Percentiles rank a stretch among this genome's conserved stretches.
Conservation (phyloP, 2,113 vertebrate genomes). For the Candoia aspera region DNA sequence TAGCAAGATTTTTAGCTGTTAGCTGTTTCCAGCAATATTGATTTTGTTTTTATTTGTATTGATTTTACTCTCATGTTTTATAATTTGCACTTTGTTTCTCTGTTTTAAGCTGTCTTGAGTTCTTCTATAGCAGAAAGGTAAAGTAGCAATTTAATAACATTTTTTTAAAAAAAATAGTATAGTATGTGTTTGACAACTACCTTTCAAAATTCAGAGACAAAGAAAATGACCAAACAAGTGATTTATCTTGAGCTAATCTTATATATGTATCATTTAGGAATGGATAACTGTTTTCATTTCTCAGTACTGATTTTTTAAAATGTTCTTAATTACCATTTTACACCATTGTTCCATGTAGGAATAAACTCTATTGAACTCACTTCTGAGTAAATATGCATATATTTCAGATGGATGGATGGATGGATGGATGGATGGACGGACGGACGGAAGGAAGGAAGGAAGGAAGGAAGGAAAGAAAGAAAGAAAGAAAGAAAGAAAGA, state of each 20-base stretch:
- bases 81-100: no score
- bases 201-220: background rate
- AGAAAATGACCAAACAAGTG: background rate
- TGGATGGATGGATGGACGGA: background rate
- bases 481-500: background rate
- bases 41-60: no score
- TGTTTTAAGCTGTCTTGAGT: no score
- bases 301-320: background rate
- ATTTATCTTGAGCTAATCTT: background rate
- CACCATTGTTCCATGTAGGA: background rate
- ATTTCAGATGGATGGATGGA: background rate
- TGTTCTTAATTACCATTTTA: background rate
- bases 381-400: background rate
- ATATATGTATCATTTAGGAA: background rate
- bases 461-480: background rate
- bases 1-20: no score
- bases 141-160: background rate
- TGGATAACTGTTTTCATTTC: background rate
- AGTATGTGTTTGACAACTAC: background rate
- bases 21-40: no score
- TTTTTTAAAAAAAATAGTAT: background rate
- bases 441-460: rapidly evolving
- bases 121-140: background rate
- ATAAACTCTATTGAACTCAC: background rate
- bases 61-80: no score